Evolutionary conservation across 2,113 vertebrate genomes (phyloP), one percentile per base, ranked within the genome.

Genomic region (Syngnathus typhle): DNA sequence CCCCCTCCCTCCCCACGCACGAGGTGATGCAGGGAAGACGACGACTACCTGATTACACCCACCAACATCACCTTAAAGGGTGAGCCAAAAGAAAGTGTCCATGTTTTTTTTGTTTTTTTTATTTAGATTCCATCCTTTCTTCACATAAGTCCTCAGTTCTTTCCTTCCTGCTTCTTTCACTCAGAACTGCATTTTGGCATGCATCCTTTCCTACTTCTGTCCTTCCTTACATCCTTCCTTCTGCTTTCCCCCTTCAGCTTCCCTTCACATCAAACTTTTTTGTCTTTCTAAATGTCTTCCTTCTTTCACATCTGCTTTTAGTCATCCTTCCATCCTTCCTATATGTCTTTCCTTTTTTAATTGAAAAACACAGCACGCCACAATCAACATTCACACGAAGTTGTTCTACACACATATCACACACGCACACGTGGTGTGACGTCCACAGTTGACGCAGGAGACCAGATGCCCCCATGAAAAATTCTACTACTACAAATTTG

Each of bases 361-460:
- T 39, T 39, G 38, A 39, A 39, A 6, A 39, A 39, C 38, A 39
- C 1, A 39, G 8, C 38, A 39, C 51, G 11, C n/a, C 21, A 11
- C 38, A 13, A n/a, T 6, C 11, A 43, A n/a, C n/a, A 44, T 23
- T 43, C 41, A 62, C 23, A 62, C 41, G 27, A 44, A 41, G 8
- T 61, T 21, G 2, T 23, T 44, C 60, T 44, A 43, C 11, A 61
- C 60, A 62, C 18, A 61, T 41, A 38, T 36, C 23, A 54, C 2
- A n/a, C 19, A n/a, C 54, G 3, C 58, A 38, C 15, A 59, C 32
- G 55, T 68, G 69, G 84, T 80, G 86, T 92, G 91, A 91, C 91
- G 90, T 92, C 60, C 60, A 88, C 79, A 69, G 77, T 85, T 92
- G 91, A 92, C 90, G 90, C 91, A 91, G 88, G 84, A 88, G 84